These are phyloP conservation scores for Malurus elegans DNA, from an alignment of 2,113 vertebrate species.

Conservation along the genomic window DNA sequence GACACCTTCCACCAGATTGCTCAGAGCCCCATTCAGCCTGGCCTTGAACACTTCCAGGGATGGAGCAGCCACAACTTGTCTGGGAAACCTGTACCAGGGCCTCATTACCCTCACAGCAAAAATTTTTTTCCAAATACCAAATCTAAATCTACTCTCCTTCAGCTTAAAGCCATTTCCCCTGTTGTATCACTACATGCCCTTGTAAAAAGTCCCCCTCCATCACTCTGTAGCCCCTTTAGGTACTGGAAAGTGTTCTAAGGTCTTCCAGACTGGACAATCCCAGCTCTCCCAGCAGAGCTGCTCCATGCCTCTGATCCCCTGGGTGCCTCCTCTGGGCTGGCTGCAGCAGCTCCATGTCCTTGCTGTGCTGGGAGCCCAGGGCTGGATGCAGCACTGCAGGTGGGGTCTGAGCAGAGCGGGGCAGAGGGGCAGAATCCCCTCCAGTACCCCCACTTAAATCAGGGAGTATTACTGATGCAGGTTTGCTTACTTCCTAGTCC, in stretches of 20 bases:
- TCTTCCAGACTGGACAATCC: neutral
- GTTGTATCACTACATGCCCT: too few relatives aligned
- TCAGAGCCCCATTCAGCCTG: neutral
- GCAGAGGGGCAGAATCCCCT: neutral
- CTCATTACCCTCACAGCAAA: neutral
- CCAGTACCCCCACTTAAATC: neutral
- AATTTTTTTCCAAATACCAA: too few relatives aligned
- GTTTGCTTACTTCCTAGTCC: neutral
- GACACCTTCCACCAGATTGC: neutral
- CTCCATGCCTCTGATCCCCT: neutral
- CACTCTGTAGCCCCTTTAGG: neutral
- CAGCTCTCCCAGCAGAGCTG: neutral
- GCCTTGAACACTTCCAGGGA: too few relatives aligned
- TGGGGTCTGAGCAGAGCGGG: neutral
- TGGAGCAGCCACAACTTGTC: fast-evolving
- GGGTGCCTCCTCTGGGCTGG: neutral
- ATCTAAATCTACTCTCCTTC: neutral
- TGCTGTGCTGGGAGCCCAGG: neutral
- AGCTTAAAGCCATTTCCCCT: neutral
- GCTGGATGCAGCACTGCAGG: neutral
- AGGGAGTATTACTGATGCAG: neutral
- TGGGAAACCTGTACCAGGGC: neutral
- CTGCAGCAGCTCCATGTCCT: neutral
- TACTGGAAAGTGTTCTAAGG: neutral
- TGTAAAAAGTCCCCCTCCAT: neutral